Conservation (phyloP, 2,113 vertebrate genomes). For the Opisthocomus hoazin region DNA sequence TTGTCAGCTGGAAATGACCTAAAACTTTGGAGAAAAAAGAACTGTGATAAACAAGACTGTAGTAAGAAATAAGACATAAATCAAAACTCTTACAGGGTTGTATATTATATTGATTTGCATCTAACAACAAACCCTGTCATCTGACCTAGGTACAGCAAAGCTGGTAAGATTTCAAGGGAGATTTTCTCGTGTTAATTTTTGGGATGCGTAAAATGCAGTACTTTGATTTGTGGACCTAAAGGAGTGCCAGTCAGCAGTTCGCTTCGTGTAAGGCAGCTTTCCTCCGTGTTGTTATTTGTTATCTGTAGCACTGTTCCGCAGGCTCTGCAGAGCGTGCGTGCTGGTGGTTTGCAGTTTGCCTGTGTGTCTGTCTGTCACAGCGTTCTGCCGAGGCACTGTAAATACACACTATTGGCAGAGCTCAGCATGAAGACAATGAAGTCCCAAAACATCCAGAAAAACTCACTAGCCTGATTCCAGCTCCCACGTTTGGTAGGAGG, state of each 20-base stretch:
- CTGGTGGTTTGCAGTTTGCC: neutral
- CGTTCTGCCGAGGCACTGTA: neutral
- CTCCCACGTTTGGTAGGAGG: neutral
- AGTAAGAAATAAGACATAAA: neutral
- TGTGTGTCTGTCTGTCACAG: neutral
- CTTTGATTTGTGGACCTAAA: neutral
- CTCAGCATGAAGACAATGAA: neutral
- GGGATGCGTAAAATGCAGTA: neutral
- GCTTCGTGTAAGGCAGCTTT: neutral
- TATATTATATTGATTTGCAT: neutral
- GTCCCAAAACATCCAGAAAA: neutral
- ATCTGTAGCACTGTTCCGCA: neutral
- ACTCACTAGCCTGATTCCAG: neutral
- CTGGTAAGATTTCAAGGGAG: neutral
- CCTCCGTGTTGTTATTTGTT: neutral
- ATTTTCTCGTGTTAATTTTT: neutral
- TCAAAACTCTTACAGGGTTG: rapidly evolving
- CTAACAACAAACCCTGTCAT: neutral
- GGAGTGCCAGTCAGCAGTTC: neutral
- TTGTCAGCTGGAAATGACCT: neutral
- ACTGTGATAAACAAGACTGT: neutral
- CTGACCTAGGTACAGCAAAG: neutral
- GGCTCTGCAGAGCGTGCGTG: neutral
- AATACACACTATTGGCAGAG: constrained; percentile 1
- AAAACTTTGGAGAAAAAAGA: neutral